Evolutionary conservation across 2,888 invertebrate species (phyloP).

Genomic region (Orchesella flavescens): DNA sequence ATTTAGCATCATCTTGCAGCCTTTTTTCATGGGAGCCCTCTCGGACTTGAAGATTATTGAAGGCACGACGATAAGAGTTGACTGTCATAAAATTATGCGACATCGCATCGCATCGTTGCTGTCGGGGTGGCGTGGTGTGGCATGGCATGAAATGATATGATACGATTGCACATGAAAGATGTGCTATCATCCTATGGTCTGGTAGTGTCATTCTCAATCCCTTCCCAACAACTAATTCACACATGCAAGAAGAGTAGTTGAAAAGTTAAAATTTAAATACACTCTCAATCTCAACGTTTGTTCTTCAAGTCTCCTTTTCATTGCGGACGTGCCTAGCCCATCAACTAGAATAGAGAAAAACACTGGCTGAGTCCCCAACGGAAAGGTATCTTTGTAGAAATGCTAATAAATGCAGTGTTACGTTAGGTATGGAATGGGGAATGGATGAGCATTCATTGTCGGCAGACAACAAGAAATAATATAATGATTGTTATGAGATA

Average conservation of each 20-base stretch:
- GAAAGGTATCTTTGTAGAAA: background rate
- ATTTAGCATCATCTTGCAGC: too few species aligned
- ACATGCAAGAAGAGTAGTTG: background rate
- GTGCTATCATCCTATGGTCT: background rate
- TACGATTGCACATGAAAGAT: background rate
- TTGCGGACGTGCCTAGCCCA: conserved; percentile 14
- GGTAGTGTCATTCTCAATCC: background rate
- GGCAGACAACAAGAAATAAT: background rate
- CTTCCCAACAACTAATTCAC: background rate
- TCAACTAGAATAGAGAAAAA: conserved; percentile 16
- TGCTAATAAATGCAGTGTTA: background rate
- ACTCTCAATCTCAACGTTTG: background rate
- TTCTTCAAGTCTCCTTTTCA: background rate
- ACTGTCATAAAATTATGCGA: too few species aligned
- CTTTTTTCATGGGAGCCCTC: too few species aligned
- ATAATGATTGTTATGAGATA: background rate
- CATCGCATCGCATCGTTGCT: too few species aligned
- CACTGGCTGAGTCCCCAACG: background rate
- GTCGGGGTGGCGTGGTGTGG: too few species aligned
- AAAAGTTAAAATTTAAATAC: conserved; percentile 9
- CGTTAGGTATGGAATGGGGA: background rate
- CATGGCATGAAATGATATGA: too few species aligned
- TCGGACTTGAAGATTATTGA: too few species aligned
- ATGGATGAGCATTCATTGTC: too few species aligned
- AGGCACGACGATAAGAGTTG: too few species aligned